Percentiles rank a stretch among this genome's conserved stretches.
Conservation (phyloP, 2,888 invertebrate species). For the Ischnura elegans region DNA sequence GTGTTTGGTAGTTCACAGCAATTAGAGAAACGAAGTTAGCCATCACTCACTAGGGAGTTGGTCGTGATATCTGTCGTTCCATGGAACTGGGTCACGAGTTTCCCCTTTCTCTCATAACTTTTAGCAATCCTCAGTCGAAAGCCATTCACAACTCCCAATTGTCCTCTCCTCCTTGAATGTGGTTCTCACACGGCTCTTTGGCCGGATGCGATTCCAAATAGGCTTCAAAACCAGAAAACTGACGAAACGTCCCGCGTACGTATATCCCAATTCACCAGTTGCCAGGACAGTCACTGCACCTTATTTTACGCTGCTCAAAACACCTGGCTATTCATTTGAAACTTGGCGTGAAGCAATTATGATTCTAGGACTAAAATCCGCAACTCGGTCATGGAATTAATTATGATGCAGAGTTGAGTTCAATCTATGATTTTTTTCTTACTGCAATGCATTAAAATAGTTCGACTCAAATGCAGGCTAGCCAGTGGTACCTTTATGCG, state of each 20-base stretch:
- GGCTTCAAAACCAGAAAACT: not conserved
- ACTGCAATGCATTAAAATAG: too few species aligned
- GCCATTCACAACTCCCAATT: not conserved
- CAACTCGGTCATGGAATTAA: too few species aligned
- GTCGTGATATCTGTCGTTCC: not conserved
- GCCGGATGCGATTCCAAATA: not conserved
- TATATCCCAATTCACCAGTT: not conserved
- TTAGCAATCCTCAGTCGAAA: not conserved
- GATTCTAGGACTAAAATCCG: too few species aligned
- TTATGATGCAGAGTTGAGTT: too few species aligned
- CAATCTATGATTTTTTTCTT: too few species aligned
- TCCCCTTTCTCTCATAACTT: not conserved
- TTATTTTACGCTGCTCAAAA: too few species aligned
- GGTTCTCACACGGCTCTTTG: not conserved
- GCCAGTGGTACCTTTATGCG: too few species aligned
- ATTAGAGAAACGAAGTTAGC: not conserved
- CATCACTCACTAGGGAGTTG: not conserved
- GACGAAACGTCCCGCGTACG: not conserved
- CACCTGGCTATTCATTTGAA: not conserved
- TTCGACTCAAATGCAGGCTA: too few species aligned
- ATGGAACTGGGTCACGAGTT: conserved; percentile 8
- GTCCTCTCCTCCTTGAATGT: not conserved
- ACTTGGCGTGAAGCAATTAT: not conserved
- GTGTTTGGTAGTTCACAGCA: not conserved
- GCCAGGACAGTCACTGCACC: not conserved